Conservation (phyloP, 2,888 invertebrate genomes). For the Diaperis boleti region DNA sequence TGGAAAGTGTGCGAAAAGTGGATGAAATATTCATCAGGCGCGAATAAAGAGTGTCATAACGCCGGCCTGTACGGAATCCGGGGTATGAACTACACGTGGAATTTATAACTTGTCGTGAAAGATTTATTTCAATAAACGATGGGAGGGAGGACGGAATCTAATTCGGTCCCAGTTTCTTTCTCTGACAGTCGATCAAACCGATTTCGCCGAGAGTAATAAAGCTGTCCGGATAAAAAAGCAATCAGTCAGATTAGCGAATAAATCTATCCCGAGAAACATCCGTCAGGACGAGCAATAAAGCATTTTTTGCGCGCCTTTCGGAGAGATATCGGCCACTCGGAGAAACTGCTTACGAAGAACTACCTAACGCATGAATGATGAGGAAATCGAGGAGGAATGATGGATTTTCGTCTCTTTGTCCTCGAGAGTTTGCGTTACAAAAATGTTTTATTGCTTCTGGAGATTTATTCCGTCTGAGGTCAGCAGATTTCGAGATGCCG, state of each 20-base stretch:
- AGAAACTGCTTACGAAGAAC: not conserved
- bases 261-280: slow-evolving; percentile 16
- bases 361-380: slow-evolving; percentile 23
- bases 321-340: not conserved
- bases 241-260: slow-evolving; percentile 17
- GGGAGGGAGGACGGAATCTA: slow-evolving; percentile 3
- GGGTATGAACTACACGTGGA: not conserved
- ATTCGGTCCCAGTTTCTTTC: not conserved
- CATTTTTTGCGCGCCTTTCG: slow-evolving; percentile 9
- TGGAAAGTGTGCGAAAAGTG: slow-evolving; percentile 35
- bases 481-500: slow-evolving; percentile 26
- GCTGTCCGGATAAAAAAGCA: not conserved
- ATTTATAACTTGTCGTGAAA: slow-evolving; percentile 18
- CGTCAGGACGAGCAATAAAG: slow-evolving; percentile 10
- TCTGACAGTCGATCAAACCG: not conserved
- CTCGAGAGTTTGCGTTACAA: slow-evolving; percentile 17
- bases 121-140: slow-evolving; percentile 20
- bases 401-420: slow-evolving; percentile 15
- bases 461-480: slow-evolving; percentile 26
- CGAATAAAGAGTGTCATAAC: slow-evolving; percentile 43
- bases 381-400: slow-evolving; percentile 12
- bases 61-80: slow-evolving; percentile 23
- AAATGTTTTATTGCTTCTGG: slow-evolving; percentile 21
- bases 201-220: slow-evolving; percentile 1
- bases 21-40: slow-evolving; percentile 44